Evolutionary conservation across 2,797 vertebrate genomes (phyloP), one percentile per base, ranked within the genome.

Genomic region (Myiotriccus ornatus): DNA sequence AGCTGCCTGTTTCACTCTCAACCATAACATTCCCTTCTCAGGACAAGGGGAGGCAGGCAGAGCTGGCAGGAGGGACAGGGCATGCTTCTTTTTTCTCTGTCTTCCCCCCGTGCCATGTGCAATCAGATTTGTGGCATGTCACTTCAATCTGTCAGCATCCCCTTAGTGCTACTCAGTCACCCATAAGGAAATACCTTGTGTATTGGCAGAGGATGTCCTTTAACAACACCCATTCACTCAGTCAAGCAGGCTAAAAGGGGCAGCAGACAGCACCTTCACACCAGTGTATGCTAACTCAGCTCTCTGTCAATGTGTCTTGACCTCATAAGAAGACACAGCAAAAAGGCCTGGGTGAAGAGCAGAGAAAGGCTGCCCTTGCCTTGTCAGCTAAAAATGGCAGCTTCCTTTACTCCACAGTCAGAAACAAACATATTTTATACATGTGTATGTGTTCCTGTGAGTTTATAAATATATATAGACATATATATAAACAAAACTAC

Each of bases 81-180:
- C 65, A 97, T 88, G 65, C 74, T 92, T 93, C 94, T 94, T 90
- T 92, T 96, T 87, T 91, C 91, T 95, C 41, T n/a, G 89, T 86
- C 95, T 93, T 96, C 87, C 81, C 96, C 93, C 76, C 84, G 84
- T 97, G 96, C 96, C 97, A 96, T 96, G 96, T 97, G 97, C 97
- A 97, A 83, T 89, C 85, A 92, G 76, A 82, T 89, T 98, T 97
- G 98, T 98, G 97, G 97, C 97, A 94, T 97, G 97, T 98, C 98
- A 97, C 96, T 97, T 97, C 97, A 97, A 95, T 97, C 97, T 98
- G 97, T 97, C 97, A 97, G 94, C 95, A 97, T 98, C 97, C 97
- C 97, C 89, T 89, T 94, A 98, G 97, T 95, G 95, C 94, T 81
- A 89, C 95, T 98, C 97, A 96, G 95, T 97, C 97, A 97, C 96